A percentile compares a stretch with the other conserved stretches of the same genome.
Conservation (phyloP, 1,140 invertebrate genomes). For the Rhopalosiphum maidis region DNA sequence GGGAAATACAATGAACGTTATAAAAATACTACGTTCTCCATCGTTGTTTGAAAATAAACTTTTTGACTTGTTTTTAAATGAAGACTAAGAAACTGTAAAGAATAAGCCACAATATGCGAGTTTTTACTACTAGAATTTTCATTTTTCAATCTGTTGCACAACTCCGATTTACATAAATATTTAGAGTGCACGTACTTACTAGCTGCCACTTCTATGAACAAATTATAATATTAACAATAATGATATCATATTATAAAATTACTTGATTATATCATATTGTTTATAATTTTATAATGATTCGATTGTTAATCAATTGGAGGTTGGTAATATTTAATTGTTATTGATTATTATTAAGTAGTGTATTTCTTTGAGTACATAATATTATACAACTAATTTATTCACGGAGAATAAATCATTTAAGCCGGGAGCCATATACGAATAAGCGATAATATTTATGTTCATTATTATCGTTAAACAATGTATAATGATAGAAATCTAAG, state of each 20-base stretch:
- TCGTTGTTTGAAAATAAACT: conserved; percentile 1
- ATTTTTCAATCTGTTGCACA: not conserved
- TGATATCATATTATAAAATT: not conserved
- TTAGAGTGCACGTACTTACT: not conserved
- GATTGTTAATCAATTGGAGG: not conserved
- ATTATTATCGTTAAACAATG: conserved; percentile 35
- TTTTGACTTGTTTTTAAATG: not conserved
- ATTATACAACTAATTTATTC: not conserved
- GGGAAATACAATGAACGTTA: not conserved
- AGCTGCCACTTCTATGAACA: not conserved
- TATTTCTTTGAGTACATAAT: not conserved
- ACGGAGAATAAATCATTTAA: not conserved
- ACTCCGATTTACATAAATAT: not conserved
- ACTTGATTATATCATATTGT: not conserved
- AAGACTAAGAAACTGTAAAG: not conserved
- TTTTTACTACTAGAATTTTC: not conserved
- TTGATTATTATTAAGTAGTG: not conserved
- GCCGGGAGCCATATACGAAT: conserved; percentile 15
- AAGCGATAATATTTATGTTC: conserved; percentile 6
- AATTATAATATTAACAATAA: not conserved
- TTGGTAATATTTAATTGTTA: not conserved
- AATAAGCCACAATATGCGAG: not conserved
- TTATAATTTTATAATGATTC: not conserved
- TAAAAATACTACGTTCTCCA: not conserved
- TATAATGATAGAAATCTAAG: conserved; percentile 37